Base-by-base conservation (phyloP, 2,888 invertebrate species). In the Troides helena region DNA sequence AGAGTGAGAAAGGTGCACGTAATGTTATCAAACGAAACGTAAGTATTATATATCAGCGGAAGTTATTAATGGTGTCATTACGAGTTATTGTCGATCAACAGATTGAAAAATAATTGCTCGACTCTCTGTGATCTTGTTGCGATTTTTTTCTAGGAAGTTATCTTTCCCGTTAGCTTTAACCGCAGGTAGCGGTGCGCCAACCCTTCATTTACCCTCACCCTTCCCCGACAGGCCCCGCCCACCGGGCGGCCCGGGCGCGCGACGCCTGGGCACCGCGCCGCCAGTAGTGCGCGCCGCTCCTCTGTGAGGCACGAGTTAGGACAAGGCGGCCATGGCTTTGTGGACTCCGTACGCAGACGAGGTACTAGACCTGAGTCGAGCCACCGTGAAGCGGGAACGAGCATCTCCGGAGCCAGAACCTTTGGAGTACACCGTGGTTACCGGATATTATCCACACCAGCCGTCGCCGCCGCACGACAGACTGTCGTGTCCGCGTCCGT, bases 321-420 rank as follows among this genome's bases (percentile, higher is more conserved):
- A 43, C 30, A 58, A 65, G 72, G 71, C 68, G 59, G 77, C 75
- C 62, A 90, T 90, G 90, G 82, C 89, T 68, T 73, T 89, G 71
- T 90, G 89, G 90, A 89, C 87, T 62, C 89, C 90, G 43, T 89
- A 89, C 81, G 80, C 82, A 36, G 89, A 88, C 66, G 81, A 87
- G 76, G 80, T 88, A 6, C 71, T 90, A 65, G 90, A 90, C 70
- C 81, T 89, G 46, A 87, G 81, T 71, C 83, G 79, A 66, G 67
- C 76, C 30, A 72, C 81, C 3, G 74, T 84, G 30, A 86, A 85
- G 71, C 67, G 68, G 7, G 84, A 87, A 67, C 74, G 73, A 25
- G 73, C 68, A 6, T 80, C 81, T 50, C 80, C 81, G 1, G 64
- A 75, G 5, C 77, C 78, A 5, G 75, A 76, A 57, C 39, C n/a